These are phyloP conservation scores for Himalopsyche kuldschensis DNA, from an alignment of 2,888 invertebrate species.

Conservation along the genomic window DNA sequence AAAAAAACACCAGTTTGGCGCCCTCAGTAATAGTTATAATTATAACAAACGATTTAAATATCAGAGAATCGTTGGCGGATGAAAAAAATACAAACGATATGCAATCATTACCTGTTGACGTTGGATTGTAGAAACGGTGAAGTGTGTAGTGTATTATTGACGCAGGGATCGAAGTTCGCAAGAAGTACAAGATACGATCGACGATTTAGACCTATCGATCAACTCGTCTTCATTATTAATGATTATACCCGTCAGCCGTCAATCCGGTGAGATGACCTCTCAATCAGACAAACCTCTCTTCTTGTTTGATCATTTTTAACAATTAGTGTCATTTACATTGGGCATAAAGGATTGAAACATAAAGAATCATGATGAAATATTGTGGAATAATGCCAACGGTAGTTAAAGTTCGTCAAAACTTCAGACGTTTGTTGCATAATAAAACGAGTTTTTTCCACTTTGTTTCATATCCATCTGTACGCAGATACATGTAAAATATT, in stretches of 20 bases:
- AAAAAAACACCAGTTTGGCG: background rate
- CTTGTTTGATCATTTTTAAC: background rate
- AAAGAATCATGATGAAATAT: background rate
- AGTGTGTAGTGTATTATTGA: background rate
- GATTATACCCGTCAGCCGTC: no score
- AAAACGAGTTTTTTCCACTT: background rate
- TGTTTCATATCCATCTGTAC: background rate
- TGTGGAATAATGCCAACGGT: background rate
- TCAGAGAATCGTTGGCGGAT: background rate
- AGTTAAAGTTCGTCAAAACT: background rate
- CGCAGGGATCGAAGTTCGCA: no score
- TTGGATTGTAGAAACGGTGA: background rate
- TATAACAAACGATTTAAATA: background rate
- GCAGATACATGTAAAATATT: background rate
- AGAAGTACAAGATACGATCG: background rate
- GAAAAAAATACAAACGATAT: background rate
- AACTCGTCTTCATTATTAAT: background rate
- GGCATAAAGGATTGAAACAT: background rate
- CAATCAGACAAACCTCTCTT: background rate
- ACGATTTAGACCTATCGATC: background rate
- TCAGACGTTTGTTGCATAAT: background rate
- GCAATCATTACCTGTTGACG: background rate
- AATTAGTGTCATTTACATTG: background rate
- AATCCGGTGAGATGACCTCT: background rate
- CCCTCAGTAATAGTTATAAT: background rate